Evolutionary conservation across 2,797 vertebrate species (phyloP).

Genomic region (Alca torda): DNA sequence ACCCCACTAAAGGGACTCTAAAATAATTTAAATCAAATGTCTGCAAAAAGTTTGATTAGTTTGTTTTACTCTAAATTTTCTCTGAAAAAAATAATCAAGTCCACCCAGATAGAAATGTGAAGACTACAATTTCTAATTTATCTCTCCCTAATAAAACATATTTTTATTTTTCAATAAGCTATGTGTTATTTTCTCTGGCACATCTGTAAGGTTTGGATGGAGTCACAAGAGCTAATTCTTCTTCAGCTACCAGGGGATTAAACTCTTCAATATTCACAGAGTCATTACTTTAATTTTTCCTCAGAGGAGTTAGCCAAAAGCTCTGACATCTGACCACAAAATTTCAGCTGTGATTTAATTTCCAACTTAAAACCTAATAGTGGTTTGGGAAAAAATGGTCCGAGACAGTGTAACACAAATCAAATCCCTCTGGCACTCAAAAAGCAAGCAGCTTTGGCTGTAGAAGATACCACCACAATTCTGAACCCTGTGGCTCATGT

Average conservation of each 20-base stretch:
- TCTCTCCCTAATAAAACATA: not conserved
- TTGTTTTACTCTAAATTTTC: not conserved
- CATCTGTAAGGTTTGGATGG: not conserved
- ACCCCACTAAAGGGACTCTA: not conserved
- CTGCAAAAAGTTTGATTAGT: not conserved
- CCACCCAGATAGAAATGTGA: not conserved
- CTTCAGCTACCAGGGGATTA: conserved; percentile 47
- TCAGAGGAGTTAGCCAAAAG: conserved; percentile 47
- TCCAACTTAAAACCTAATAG: conserved; percentile 54
- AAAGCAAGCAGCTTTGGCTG: conserved; percentile 19
- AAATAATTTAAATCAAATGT: not conserved
- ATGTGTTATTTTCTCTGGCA: conserved; percentile 24
- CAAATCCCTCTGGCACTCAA: conserved; percentile 41
- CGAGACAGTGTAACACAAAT: conserved; percentile 33
- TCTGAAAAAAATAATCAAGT: not conserved
- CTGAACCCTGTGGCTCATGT: not conserved
- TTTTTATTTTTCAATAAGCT: conserved; percentile 5
- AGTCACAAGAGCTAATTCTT: conserved; percentile 53
- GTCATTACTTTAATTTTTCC: conserved; percentile 26
- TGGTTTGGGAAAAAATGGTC: conserved; percentile 31
- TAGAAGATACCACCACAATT: conserved; percentile 15
- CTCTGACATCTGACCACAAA: conserved; percentile 66
- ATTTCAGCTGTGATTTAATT: conserved; percentile 66
- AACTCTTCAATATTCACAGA: conserved; percentile 61
- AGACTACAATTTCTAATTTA: not conserved